Base-by-base conservation (phyloP, 1,140 invertebrate species). In the Apis laboriosa region DNA sequence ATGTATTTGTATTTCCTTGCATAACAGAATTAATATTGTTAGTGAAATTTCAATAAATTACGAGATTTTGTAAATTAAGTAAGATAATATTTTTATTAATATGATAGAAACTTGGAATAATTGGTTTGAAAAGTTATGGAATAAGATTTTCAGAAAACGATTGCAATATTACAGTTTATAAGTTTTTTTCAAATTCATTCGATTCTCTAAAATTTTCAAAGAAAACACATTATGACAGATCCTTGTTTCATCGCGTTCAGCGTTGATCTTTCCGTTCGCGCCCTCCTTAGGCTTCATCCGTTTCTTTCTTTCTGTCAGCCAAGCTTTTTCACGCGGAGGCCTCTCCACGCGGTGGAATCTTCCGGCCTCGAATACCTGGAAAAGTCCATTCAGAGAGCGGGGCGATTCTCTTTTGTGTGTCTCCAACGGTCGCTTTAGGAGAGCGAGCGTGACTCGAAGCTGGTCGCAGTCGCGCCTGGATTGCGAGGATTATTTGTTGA, bases 301-400 rank as follows among this genome's bases (percentile, higher is more conserved):
- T 43, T 21, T 21, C 9, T 51, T 17, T 9, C 12, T 12, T 43
- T 49, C 11, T 15, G 8, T 21, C 55, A 58, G 4, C 3, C 9
- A 13, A 21, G 15, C 28, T 43, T 75, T 68, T 67, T 60, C 71
- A 58, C 53, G 34, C 9, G 63, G n/a, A 15, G 19, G 19, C 19
- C n/a, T 43, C 70, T n/a, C 43, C n/a, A 12, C 49, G 8, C 43
- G 12, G 11, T 63, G 77, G 72, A 80, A 80, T 80, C 72, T 49
- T 53, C 34, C 73, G 63, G 17, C 63, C 43, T 67, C 21, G 60
- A 64, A 77, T 82, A 77, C 80, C 80, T 82, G 63, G 80, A 82
- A 82, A 82, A 82, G 43, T 82, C 80, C 80, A 82, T 82, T 82
- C 64, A 77, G n/a, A 82, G 43, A 82, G 15, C 61, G 72, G n/a